Evolutionary conservation across 1,140 invertebrate genomes (phyloP).

Genomic region (Cataglyphis hispanica): DNA sequence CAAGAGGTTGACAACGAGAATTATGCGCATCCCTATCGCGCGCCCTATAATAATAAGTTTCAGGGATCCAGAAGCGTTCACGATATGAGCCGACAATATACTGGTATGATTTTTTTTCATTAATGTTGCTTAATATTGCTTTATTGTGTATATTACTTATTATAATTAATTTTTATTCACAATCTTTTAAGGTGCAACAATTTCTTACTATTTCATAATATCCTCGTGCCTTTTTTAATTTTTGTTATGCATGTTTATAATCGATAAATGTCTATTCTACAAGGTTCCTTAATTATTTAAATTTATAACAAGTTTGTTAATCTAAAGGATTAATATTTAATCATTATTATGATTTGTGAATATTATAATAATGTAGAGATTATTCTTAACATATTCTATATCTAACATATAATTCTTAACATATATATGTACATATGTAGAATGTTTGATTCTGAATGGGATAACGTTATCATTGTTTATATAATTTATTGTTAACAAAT

Average conservation of each 20-base stretch:
- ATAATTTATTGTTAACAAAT: background rate
- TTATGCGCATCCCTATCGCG: conserved; percentile 82
- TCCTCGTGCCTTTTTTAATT: background rate
- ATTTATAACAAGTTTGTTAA: conserved; percentile 8
- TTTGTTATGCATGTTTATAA: background rate
- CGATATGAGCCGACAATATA: conserved; percentile 84
- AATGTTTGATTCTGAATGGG: background rate
- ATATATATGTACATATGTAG: background rate
- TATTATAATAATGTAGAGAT: background rate
- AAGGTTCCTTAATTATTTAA: conserved; percentile 8
- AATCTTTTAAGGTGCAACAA: background rate
- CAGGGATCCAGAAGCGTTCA: conserved; percentile 86
- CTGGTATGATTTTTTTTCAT: conserved; percentile 73
- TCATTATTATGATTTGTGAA: background rate
- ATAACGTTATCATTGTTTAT: conserved; percentile 32
- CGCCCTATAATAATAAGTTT: conserved; percentile 86
- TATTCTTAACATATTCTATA: background rate
- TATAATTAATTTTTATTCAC: background rate
- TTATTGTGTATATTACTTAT: background rate
- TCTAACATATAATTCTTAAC: too few relatives aligned
- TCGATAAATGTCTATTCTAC: background rate
- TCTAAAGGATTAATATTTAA: background rate
- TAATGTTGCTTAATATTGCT: background rate
- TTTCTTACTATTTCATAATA: background rate
- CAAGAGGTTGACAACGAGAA: conserved; percentile 84